phyloP scores from a whole-genome alignment of 1,140 invertebrate genomes.

The Potamilus streckersoni region DNA sequence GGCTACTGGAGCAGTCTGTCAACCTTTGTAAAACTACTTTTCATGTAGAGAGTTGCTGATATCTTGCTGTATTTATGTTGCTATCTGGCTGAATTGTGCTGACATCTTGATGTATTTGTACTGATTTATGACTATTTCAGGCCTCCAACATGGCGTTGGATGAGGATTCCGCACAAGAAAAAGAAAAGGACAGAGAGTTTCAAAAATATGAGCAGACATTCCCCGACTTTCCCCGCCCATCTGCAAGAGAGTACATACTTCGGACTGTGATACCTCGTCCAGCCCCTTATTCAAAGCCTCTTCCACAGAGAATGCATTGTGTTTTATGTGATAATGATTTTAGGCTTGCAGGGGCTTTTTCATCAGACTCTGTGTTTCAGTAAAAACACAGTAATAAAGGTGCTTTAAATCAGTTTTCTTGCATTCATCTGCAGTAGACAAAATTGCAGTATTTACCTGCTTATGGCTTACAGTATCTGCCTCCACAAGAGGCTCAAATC shows the following conservation, averaged over 20 bases:
- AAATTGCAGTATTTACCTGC: too few relatives aligned
- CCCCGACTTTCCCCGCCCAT: constrained; percentile 72
- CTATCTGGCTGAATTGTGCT: too few relatives aligned
- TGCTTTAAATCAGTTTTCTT: too few relatives aligned
- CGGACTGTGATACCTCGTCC: constrained; percentile 74
- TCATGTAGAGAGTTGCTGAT: too few relatives aligned
- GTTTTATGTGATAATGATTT: constrained; percentile 75
- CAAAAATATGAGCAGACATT: constrained; percentile 9
- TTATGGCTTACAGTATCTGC: too few relatives aligned
- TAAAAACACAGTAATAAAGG: constrained; percentile 34
- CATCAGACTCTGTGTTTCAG: constrained; percentile 77
- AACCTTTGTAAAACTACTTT: too few relatives aligned
- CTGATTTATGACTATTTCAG: constrained; percentile 25
- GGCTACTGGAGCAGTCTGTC: too few relatives aligned
- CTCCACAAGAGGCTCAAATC: too few relatives aligned
- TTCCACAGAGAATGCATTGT: constrained; percentile 78
- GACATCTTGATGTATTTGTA: too few relatives aligned
- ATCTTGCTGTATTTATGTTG: too few relatives aligned
- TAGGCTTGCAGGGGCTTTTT: constrained; percentile 78
- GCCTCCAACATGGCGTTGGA: constrained; percentile 54
- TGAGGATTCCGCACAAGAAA: constrained; percentile 4
- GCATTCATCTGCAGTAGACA: too few relatives aligned
- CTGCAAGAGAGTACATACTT: constrained; percentile 78
- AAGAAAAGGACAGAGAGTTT: constrained; percentile 22
- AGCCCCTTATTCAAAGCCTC: constrained; percentile 73